Evolutionary conservation across 2,888 invertebrate species (phyloP), one percentile per base, ranked within the genome.

Genomic region (Nomada ruficornis): DNA sequence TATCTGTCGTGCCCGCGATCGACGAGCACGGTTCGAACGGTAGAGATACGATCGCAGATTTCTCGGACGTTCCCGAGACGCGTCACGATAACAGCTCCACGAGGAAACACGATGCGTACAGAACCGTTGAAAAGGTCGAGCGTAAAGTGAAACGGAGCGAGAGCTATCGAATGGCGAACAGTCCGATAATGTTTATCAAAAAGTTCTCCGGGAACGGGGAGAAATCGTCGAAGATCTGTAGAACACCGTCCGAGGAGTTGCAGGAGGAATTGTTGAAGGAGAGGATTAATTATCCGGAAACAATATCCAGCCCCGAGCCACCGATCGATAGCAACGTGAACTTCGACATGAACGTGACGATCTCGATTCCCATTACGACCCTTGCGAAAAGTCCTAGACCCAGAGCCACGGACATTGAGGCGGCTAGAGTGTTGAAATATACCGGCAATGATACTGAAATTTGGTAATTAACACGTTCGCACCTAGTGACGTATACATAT

Each of bases 111-210:
- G 79, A 77, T 1, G 1, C 36, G 42, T n/a, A 29, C 20, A 71
- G 54, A 1, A 52, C 9, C 1, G 79, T 10, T 7, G 81, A 75
- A 18, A 85, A 81, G 1, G 42, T 60, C 15, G 93, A 92, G 47
- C 90, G 93, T 0, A 96, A 96, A 94, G 95, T 97, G 64, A 97
- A 97, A 94, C 96, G 98, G 80, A 97, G 97, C 93, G 97, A 98
- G 93, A 98, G 97, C 94, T 98, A 98, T 92, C 96, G 97, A 86
- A 95, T 97, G 93, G 98, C 98, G 20, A 97, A 97, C 94, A 96
- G 96, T 86, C 96, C 96, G 36, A 95, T 96, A 84, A 95, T 96
- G 94, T 96, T 95, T 54, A 96, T 96, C 69, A 96, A 95, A 93
- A 96, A 92, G 69, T 88, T 93, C 68, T 86, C 87, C 18, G 71